Conservation (phyloP, 2,113 vertebrate species). For the Labeo catla region DNA sequence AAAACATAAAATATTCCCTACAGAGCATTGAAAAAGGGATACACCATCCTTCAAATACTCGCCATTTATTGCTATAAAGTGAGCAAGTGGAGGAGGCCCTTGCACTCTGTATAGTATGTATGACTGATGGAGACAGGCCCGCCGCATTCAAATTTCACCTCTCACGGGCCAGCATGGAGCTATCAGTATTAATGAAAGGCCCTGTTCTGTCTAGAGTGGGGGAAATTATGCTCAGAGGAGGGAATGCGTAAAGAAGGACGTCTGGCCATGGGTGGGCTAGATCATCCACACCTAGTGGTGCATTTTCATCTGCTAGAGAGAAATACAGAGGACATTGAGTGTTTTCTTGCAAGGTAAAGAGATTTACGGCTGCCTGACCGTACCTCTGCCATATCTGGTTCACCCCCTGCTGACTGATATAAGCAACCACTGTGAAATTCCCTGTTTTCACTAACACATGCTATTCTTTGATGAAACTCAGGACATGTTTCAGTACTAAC, state of each 20-base stretch:
- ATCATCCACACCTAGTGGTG: too few species aligned
- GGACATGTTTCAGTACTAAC: background rate
- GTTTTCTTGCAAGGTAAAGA: too few species aligned
- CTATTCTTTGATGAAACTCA: background rate
- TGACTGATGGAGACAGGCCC: background rate
- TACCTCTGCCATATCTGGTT: background rate
- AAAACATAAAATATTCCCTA: background rate
- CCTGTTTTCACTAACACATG: background rate
- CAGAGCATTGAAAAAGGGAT: background rate
- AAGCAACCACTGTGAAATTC: too few species aligned
- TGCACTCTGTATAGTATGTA: background rate
- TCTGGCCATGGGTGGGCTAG: too few species aligned
- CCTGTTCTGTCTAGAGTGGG: background rate
- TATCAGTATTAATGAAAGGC: background rate
- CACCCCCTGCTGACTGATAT: background rate
- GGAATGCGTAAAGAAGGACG: background rate
- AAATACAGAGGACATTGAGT: too few species aligned
- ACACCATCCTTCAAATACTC: background rate
- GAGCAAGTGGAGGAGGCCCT: background rate
- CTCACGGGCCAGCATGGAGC: background rate
- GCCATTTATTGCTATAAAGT: background rate
- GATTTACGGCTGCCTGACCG: too few species aligned
- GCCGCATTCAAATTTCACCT: background rate
- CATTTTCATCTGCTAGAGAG: too few species aligned
- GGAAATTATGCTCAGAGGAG: too few species aligned